Base-by-base conservation (phyloP, 2,113 vertebrate genomes). In the Thalassoma bifasciatum region DNA sequence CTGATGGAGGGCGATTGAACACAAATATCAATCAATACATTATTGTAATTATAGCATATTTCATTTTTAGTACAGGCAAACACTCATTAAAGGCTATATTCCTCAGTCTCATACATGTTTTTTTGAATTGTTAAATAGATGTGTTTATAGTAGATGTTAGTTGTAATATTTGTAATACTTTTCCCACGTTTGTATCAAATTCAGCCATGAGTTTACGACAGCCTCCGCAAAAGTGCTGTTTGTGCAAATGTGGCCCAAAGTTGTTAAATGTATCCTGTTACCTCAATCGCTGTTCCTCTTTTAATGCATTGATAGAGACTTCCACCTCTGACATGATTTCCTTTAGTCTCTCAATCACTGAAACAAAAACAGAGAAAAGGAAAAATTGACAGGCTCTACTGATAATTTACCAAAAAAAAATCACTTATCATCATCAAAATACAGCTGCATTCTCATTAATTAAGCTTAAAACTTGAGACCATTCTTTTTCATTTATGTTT, bases 251-350 rank as follows among this genome's bases (percentile, higher is more conserved):
- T 36, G 26, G 42, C 62, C 17, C 49, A 12, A 37, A 13, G 17
- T 38, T 49, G 40, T 46, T 62, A 10, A 14, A 13, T 65, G 24
- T 30, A 19, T 50, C 9, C 8, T 46, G 86, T 85, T 95, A 99
- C 97, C 93, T 92, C 77, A 90, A 88, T 10, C 92, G 92, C 71
- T 97, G 95, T 9, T 96, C 92, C 89, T 96, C 94, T 91, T 97
- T 99, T 73, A 98, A 93, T 72, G 80, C 72, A 74, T 72, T 95
- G 67, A 98, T 94, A 56, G 95, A 93, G 73, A 88, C 94, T 94
- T 98, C 98, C 87, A 93, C 91, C 87, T 97, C 96, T 75, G 94
- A 94, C 96, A 97, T 97, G 83, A 95, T 94, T 91, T 96, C 94
- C 89, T 94, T 93, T 26, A 99, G 93, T 84, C 92, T 95, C 77